A percentile compares a stretch with the other conserved stretches of the same genome.
Evolutionary conservation across 2,888 invertebrate genomes (phyloP).

Genomic region (Acanthococcus lagerstroemiae): DNA sequence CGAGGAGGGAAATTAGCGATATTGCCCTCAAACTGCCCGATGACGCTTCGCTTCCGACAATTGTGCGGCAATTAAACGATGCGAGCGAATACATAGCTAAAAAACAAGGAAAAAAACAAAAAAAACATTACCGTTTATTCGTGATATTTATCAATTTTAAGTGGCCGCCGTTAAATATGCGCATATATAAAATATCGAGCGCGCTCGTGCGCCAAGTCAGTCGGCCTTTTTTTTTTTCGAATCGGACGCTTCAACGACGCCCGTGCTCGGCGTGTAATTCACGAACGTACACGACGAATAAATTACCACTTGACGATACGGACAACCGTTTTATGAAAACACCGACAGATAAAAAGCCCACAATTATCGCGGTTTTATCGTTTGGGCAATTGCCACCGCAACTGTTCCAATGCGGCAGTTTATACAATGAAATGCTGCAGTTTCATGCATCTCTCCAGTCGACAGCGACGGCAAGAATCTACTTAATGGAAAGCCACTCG

Average conservation of each 20-base stretch:
- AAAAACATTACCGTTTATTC: conserved; percentile 16
- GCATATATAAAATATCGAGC: conserved; percentile 1
- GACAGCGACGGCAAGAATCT: too few relatives aligned
- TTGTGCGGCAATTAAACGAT: conserved; percentile 24
- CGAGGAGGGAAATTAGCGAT: conserved; percentile 21
- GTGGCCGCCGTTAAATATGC: conserved; percentile 12
- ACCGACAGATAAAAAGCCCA: too few relatives aligned
- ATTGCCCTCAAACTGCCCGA: conserved; percentile 8
- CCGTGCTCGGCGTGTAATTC: background rate
- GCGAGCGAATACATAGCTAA: background rate
- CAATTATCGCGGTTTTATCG: too few relatives aligned
- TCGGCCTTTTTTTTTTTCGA: background rate
- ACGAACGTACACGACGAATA: background rate
- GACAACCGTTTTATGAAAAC: background rate
- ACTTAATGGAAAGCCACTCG: too few relatives aligned
- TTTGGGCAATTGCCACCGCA: too few relatives aligned
- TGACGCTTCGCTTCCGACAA: conserved; percentile 4
- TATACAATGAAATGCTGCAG: too few relatives aligned
- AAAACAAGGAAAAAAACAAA: background rate
- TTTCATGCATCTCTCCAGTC: too few relatives aligned
- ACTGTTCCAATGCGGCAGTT: too few relatives aligned
- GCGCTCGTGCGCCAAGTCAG: background rate
- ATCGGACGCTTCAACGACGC: background rate
- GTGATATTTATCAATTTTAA: conserved; percentile 14
- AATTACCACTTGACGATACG: background rate